These are phyloP conservation scores for Tetanocera ferruginea DNA, from an alignment of 2,888 invertebrate genomes.

Conservation along the genomic window DNA sequence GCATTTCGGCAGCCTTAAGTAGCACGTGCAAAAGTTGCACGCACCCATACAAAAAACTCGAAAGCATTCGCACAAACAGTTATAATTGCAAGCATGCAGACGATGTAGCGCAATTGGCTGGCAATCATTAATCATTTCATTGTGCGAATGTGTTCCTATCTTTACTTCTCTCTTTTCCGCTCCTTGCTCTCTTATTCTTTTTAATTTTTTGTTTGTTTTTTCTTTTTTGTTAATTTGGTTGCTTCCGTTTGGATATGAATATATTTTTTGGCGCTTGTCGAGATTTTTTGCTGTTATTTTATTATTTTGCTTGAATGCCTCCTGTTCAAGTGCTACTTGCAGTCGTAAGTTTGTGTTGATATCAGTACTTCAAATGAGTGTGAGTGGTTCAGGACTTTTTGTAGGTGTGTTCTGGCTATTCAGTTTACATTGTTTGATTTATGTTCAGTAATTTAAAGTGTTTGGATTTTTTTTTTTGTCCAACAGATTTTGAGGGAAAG, in stretches of 20 bases:
- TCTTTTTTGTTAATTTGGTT: neutral
- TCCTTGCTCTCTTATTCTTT: neutral
- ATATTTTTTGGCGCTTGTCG: too few relatives aligned
- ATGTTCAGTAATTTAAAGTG: too few relatives aligned
- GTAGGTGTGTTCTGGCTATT: too few relatives aligned
- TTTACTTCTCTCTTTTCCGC: neutral
- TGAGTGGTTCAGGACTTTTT: too few relatives aligned
- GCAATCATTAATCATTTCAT: slow-evolving; percentile 16
- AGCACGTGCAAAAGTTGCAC: neutral
- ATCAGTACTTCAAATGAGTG: too few relatives aligned
- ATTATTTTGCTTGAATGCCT: neutral
- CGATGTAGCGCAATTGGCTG: neutral
- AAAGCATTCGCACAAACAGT: neutral
- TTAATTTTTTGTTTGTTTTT: neutral
- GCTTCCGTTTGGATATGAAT: too few relatives aligned
- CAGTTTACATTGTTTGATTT: too few relatives aligned
- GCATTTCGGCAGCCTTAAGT: too few relatives aligned
- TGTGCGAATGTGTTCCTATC: neutral
- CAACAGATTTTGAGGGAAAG: too few relatives aligned
- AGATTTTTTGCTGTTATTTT: too few relatives aligned
- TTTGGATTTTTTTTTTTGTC: too few relatives aligned
- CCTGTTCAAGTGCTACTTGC: neutral
- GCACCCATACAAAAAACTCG: neutral
- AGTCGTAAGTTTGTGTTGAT: too few relatives aligned
- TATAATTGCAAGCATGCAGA: neutral